Evolutionary conservation across 2,113 vertebrate genomes (phyloP).

Genomic region (Dendropsophus ebraccatus): DNA sequence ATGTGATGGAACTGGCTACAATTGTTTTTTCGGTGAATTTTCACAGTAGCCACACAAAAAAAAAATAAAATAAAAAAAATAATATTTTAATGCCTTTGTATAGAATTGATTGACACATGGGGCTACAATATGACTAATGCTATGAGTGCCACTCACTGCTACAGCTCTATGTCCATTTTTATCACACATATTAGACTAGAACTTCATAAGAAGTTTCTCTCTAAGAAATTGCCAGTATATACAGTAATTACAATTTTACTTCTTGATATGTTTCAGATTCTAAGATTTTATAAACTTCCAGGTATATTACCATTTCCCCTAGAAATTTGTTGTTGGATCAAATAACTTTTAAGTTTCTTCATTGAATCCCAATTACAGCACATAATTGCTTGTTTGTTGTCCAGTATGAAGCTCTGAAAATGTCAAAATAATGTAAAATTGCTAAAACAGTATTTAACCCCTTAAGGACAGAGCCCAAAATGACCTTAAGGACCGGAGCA

Average conservation of each 20-base stretch:
- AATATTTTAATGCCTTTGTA: too few relatives aligned
- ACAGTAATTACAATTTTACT: neutral
- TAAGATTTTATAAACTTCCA: neutral
- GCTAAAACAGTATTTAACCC: constrained; percentile 53
- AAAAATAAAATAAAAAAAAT: too few relatives aligned
- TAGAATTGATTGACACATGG: too few relatives aligned
- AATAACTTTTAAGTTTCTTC: neutral
- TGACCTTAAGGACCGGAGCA: too few relatives aligned
- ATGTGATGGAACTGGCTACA: neutral
- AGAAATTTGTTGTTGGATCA: neutral
- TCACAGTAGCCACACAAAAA: too few relatives aligned
- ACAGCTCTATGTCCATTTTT: neutral
- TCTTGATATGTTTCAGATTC: neutral
- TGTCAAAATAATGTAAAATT: constrained; percentile 4
- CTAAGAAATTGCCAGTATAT: neutral
- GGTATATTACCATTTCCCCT: neutral
- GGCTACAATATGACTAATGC: too few relatives aligned
- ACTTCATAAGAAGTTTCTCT: too few relatives aligned
- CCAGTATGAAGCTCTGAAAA: constrained; percentile 9
- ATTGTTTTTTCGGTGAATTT: neutral
- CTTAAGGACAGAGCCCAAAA: too few relatives aligned
- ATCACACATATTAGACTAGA: neutral
- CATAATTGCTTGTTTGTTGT: constrained; percentile 44
- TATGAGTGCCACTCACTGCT: neutral
- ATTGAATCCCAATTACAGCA: neutral